phyloP scores from a whole-genome alignment of 2,888 invertebrate species.

The Panzeria rudis region DNA sequence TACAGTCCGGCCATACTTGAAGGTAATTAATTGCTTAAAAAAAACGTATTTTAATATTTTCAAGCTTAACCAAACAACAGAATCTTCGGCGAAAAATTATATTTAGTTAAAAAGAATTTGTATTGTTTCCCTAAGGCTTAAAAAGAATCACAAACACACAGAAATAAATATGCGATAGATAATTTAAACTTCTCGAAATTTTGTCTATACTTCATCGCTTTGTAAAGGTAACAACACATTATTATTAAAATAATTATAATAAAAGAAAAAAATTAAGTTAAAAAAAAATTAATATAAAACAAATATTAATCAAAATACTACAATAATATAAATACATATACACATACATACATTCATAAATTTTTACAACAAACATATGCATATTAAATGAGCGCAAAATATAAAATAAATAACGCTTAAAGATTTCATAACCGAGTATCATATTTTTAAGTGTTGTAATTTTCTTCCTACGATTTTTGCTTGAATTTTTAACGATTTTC shows the following conservation, averaged over 20 bases:
- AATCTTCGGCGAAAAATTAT: conserved; percentile 44
- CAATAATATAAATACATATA: conserved; percentile 3
- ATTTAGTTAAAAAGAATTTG: conserved; percentile 57
- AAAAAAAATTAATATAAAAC: conserved; percentile 29
- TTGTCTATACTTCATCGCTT: conserved; percentile 58
- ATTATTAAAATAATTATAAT: conserved; percentile 53
- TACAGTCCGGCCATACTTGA: conserved; percentile 55
- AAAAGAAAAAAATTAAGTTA: conserved; percentile 13
- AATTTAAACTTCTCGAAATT: conserved; percentile 46
- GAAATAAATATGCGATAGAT: conserved; percentile 42
- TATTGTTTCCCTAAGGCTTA: conserved; percentile 59
- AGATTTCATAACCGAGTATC: conserved; percentile 53
- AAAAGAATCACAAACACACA: conserved; percentile 33
- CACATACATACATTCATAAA: background rate
- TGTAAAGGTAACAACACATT: conserved; percentile 74
- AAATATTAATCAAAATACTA: conserved; percentile 2
- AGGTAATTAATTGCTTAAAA: conserved; percentile 70
- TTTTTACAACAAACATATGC: background rate
- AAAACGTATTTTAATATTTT: conserved; percentile 65
- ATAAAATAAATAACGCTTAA: conserved; percentile 17
- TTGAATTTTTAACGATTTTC: no score
- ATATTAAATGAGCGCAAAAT: conserved; percentile 11
- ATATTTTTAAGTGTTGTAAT: no score
- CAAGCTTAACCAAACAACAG: conserved; percentile 60
- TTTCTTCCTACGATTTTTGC: no score